These are phyloP conservation scores for Melangyna quadrimaculata DNA, from an alignment of 2,888 invertebrate species.

Conservation along the genomic window DNA sequence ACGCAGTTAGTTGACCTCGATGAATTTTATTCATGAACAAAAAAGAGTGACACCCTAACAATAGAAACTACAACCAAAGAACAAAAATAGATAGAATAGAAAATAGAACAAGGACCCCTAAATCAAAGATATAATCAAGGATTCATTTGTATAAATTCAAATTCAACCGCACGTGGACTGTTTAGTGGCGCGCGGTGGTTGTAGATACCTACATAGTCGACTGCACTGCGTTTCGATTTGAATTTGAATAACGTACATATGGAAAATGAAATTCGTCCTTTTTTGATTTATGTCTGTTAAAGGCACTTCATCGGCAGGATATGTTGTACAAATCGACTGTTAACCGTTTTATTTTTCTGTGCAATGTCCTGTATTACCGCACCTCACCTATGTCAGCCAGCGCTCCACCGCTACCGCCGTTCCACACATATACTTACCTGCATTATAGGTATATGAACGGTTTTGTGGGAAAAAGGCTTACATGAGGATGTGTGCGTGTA, in stretches of 20 bases:
- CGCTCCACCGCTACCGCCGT: background rate
- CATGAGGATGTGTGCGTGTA: slow-evolving; percentile 50
- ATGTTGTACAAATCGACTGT: slow-evolving; percentile 42
- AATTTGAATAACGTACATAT: slow-evolving; percentile 19
- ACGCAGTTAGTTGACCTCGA: slow-evolving; percentile 64
- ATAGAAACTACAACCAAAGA: slow-evolving; percentile 9
- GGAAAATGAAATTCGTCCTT: slow-evolving; percentile 4
- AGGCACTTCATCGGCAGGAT: slow-evolving; percentile 32
- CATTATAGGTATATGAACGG: slow-evolving; percentile 12
- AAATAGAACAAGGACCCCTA: slow-evolving; percentile 27
- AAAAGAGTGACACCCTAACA: slow-evolving; percentile 20
- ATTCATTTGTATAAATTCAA: slow-evolving; percentile 42
- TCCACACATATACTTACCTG: slow-evolving; percentile 13
- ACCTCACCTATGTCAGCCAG: background rate
- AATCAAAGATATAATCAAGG: slow-evolving; percentile 10
- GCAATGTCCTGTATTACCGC: background rate
- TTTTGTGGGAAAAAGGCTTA: slow-evolving; percentile 41
- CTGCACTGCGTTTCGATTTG: background rate
- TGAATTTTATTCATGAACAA: slow-evolving; percentile 25
- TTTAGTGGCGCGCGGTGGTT: background rate
- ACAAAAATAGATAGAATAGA: background rate
- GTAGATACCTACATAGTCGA: background rate
- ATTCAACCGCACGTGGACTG: slow-evolving; percentile 29
- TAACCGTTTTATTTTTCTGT: slow-evolving; percentile 45
- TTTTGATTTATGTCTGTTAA: background rate